Base-by-base conservation (phyloP, 2,888 invertebrate species). In the Zeuzera pyrina region DNA sequence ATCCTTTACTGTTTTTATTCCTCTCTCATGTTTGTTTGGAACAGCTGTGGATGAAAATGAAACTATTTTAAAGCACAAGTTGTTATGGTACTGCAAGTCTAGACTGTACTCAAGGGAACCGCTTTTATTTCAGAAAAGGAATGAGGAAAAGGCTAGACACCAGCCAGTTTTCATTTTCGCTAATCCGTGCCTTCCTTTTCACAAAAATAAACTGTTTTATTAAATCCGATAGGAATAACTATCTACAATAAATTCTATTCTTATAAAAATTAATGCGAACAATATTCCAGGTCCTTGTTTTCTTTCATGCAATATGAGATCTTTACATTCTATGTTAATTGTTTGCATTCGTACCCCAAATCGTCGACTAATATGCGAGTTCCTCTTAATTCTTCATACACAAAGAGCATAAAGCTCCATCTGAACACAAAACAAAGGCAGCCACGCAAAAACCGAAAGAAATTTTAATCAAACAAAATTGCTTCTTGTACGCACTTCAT, bases 391-490 rank as follows among this genome's bases (percentile, higher is more conserved):
- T 54, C 38, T 38, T 45, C 35, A 38, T 31, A 43, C 44, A 74
- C 73, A 72, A 72, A 66, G 68, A 52, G 53, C 46, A 41, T 49
- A 58, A 62, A 56, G 52, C 55, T 45, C 37, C 39, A 42, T 38
- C 41, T 35, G 31, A 22, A 36, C 35, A 41, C 43, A 48, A 58
- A 69, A 72, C 61, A 68, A 73, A 67, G 67, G 49, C 49, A 36
- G 39, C 38, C 43, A 44, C 44, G 54, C 56, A 57, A 61, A 56
- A 63, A 52, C 52, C 46, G 47, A 65, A 66, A 65, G 62, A 70
- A 69, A 58, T 59, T 63, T 59, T 56, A 64, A 68, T 66, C 62
- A 64, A 64, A 63, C 54, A 46, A 61, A 67, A 66, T 64, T 40
- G 60, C 58, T 65, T 54, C 59, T 64, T 59, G 54, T 28, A 28